A percentile compares a stretch with the other conserved stretches of the same genome.
phyloP scores from a whole-genome alignment of 92 coral and sea anemone genomes.

The Muricea muricata region DNA sequence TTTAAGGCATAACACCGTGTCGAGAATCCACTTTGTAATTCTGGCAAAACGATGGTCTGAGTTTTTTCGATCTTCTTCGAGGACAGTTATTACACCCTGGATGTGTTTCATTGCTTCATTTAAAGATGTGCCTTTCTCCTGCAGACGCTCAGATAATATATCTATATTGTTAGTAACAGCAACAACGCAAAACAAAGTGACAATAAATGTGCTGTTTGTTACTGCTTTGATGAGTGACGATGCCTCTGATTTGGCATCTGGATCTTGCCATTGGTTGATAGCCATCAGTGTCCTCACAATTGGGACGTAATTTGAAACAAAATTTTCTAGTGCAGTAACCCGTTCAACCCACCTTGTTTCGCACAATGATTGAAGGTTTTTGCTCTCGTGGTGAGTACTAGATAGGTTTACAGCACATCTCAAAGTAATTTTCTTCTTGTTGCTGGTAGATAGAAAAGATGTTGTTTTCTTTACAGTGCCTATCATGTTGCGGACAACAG shows the following conservation, averaged over 20 bases:
- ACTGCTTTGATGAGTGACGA: constrained; percentile 18
- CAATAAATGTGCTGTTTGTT: constrained; percentile 15
- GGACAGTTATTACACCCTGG: neutral
- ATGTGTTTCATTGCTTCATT: neutral
- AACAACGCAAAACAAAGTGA: constrained; percentile 24
- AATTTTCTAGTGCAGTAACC: constrained; percentile 67
- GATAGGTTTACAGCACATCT: constrained; percentile 13
- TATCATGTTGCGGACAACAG: constrained; percentile 52
- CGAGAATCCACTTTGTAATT: constrained; percentile 1
- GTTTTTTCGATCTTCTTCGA: neutral
- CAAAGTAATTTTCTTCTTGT: constrained; percentile 50
- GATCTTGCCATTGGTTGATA: constrained; percentile 33
- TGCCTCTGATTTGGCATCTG: constrained; percentile 32
- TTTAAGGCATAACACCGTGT: neutral
- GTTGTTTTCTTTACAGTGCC: constrained; percentile 40
- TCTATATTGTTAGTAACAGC: neutral
- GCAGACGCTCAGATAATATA: constrained; percentile 2
- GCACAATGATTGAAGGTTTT: constrained; percentile 63
- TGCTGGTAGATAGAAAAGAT: constrained; percentile 6
- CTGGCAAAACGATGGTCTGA: constrained; percentile 1
- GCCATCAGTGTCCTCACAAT: constrained; percentile 41
- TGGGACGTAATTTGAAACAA: constrained; percentile 41
- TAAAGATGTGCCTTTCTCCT: neutral
- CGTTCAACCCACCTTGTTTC: constrained; percentile 75
- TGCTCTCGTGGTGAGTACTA: constrained; percentile 35